Conservation (phyloP, 2,113 vertebrate species). For the Phainopepla nitens region DNA sequence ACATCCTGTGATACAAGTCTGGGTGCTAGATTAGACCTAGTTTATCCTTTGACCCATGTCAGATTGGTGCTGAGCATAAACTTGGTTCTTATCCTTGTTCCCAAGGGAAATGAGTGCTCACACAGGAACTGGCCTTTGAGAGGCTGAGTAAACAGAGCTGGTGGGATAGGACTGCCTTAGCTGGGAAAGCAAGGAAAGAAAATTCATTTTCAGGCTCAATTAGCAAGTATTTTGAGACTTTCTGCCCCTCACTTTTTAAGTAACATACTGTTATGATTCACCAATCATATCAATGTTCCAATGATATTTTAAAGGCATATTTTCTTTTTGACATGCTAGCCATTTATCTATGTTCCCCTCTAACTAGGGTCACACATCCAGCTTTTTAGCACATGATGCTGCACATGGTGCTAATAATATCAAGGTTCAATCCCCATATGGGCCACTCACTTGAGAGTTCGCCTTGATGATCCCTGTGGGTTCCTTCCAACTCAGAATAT, state of each 20-base stretch:
- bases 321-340: background rate
- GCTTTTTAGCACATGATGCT: background rate
- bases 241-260: background rate
- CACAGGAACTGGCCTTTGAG: background rate
- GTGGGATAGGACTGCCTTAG: background rate
- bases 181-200: background rate
- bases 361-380: background rate
- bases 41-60: background rate
- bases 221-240: background rate
- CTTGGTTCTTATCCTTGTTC: background rate
- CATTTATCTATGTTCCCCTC: background rate
- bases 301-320: background rate
- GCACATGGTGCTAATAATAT: background rate
- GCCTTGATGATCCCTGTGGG: background rate
- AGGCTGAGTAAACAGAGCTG: background rate
- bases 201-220: background rate
- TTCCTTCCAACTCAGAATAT: background rate
- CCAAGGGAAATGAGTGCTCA: background rate
- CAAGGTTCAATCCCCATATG: background rate
- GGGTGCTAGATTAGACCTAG: background rate
- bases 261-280: background rate
- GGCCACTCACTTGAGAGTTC: background rate
- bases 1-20: background rate
- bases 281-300: background rate
- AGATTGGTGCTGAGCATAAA: background rate